Percentiles rank a stretch among this genome's conserved stretches.
Conservation (phyloP, 2,888 invertebrate species). For the Drosophila pseudotalamancana region DNA sequence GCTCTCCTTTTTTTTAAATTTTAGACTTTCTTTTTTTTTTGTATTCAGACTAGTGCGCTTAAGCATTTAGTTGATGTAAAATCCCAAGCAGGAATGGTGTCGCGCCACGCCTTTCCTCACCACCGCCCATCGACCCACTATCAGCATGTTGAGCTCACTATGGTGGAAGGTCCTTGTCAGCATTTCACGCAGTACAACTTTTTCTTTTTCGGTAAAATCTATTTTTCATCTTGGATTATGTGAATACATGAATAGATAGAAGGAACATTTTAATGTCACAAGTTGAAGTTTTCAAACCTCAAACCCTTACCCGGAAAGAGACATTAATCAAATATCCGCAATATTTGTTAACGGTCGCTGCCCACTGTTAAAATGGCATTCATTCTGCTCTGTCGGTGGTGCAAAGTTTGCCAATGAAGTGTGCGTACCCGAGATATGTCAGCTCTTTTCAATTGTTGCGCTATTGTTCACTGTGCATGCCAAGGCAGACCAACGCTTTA, state of each 20-base stretch:
- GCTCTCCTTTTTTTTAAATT: slow-evolving; percentile 55
- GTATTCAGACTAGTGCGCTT: slow-evolving; percentile 65
- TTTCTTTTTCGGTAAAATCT: slow-evolving; percentile 62
- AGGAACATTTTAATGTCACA: slow-evolving; percentile 74
- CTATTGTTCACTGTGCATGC: slow-evolving; percentile 24
- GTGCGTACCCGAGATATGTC: slow-evolving; percentile 16
- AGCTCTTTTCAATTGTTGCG: slow-evolving; percentile 44
- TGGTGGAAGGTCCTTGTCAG: slow-evolving; percentile 70
- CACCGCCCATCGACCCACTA: slow-evolving; percentile 10
- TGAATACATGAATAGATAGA: slow-evolving; percentile 73
- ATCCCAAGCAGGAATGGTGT: slow-evolving; percentile 52
- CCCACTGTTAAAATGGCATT: slow-evolving; percentile 22
- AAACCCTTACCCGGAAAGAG: slow-evolving; percentile 2
- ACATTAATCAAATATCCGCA: slow-evolving; percentile 73
- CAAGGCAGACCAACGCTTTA: slow-evolving; percentile 22
- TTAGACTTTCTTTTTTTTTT: slow-evolving; percentile 52
- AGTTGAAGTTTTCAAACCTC: slow-evolving; percentile 42
- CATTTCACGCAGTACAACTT: slow-evolving; percentile 73
- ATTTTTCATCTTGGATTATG: slow-evolving; percentile 78
- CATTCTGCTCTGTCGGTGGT: neutral
- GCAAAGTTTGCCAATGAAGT: slow-evolving; percentile 5
- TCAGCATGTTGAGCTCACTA: slow-evolving; percentile 39
- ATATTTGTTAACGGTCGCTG: slow-evolving; percentile 36
- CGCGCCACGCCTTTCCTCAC: slow-evolving; percentile 19
- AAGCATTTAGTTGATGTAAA: slow-evolving; percentile 78